phyloP scores from a whole-genome alignment of 2,888 invertebrate species.

The Acleris emargana region DNA sequence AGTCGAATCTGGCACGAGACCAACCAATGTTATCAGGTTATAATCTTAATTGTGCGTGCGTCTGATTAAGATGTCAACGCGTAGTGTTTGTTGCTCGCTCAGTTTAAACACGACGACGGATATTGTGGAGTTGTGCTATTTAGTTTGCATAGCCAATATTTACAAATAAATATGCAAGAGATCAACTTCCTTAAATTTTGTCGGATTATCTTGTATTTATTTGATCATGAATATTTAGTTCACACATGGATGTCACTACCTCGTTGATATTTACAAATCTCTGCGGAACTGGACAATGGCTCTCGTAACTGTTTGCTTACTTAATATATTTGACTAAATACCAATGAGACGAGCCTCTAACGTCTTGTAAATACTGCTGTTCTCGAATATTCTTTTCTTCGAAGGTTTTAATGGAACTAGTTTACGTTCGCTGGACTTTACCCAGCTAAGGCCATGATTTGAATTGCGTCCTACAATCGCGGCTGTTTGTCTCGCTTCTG shows the following conservation, averaged over 20 bases:
- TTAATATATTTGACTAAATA: conserved; percentile 33
- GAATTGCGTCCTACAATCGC: conserved; percentile 13
- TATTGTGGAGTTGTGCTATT: neutral
- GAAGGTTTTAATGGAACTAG: conserved; percentile 15
- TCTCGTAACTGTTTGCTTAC: conserved; percentile 29
- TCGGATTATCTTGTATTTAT: conserved; percentile 19
- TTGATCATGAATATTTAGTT: conserved; percentile 33
- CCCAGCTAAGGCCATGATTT: conserved; percentile 41
- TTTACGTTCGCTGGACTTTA: conserved; percentile 27
- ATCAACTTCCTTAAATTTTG: conserved; percentile 18
- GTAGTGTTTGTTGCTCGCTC: too few species aligned
- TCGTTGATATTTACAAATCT: conserved; percentile 33
- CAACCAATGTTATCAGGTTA: neutral
- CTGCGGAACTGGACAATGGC: conserved; percentile 31
- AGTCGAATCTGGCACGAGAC: neutral
- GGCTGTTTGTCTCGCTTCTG: conserved; percentile 20
- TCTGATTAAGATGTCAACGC: too few species aligned
- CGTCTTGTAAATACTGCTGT: conserved; percentile 29
- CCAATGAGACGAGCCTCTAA: conserved; percentile 36
- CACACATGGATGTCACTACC: conserved; percentile 35
- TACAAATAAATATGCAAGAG: conserved; percentile 16
- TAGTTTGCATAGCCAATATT: conserved; percentile 6
- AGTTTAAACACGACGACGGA: too few species aligned
- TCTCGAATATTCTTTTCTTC: conserved; percentile 33
- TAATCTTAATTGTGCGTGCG: too few species aligned